phyloP scores from a whole-genome alignment of 2,888 invertebrate genomes.

The Stramonita haemastoma region DNA sequence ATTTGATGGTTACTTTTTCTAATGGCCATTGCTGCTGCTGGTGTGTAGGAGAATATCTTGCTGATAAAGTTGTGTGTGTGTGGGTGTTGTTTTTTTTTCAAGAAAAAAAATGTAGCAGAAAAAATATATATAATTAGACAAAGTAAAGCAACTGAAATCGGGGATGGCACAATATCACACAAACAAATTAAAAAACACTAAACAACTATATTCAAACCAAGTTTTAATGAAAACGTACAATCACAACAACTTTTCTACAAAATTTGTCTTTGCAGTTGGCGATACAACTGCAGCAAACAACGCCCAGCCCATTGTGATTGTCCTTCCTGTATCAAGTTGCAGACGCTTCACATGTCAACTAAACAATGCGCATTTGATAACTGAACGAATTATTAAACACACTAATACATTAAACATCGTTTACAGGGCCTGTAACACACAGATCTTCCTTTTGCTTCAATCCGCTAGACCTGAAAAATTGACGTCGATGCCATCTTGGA shows the following conservation, averaged over 20 bases:
- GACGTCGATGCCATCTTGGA: constrained; percentile 43
- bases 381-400: no score
- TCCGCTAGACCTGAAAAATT: constrained; percentile 30
- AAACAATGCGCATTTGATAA: no score
- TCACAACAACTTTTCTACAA: background rate
- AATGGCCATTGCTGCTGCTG: no score
- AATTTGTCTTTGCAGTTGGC: background rate
- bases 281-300: background rate
- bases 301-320: background rate
- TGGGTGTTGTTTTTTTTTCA: no score
- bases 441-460: constrained; percentile 4
- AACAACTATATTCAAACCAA: background rate
- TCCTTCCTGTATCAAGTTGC: background rate
- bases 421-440: background rate
- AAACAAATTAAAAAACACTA: background rate
- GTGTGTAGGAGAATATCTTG: no score
- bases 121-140: no score
- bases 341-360: background rate
- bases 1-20: no score
- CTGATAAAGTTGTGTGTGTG: no score
- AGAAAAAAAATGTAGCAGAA: no score
- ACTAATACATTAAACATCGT: background rate
- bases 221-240: background rate
- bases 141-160: background rate
- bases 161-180: background rate